These are phyloP conservation scores for Nycticryphes semicollaris DNA, from an alignment of 2,113 vertebrate species.

Conservation along the genomic window DNA sequence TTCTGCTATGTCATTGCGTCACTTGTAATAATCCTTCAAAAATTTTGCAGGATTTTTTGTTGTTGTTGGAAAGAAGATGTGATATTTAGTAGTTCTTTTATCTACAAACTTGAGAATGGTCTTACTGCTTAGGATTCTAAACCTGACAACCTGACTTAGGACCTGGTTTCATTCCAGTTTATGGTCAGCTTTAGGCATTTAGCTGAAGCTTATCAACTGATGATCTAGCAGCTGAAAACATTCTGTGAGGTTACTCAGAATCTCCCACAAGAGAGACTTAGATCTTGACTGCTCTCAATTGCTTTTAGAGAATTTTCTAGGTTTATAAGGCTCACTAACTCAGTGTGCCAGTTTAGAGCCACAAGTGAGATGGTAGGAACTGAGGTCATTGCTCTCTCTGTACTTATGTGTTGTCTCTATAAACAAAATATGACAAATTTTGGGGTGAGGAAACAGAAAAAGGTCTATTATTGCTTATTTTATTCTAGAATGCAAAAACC, in stretches of 20 bases:
- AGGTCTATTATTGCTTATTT: background rate
- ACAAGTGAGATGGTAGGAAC: background rate
- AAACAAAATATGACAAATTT: background rate
- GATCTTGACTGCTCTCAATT: background rate
- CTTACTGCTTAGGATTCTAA: background rate
- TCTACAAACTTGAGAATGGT: background rate
- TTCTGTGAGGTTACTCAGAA: background rate
- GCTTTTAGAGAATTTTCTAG: background rate
- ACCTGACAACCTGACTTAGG: background rate
- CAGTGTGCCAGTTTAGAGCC: background rate
- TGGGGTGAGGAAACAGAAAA: background rate
- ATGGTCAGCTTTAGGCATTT: background rate
- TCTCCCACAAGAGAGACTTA: fast-evolving
- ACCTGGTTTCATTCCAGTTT: background rate
- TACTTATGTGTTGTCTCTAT: background rate
- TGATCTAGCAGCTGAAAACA: background rate
- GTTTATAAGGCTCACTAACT: background rate
- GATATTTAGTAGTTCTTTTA: background rate
- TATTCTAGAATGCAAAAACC: background rate
- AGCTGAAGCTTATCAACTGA: background rate
- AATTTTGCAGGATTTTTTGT: background rate
- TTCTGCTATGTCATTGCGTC: background rate
- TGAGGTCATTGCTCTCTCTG: background rate
- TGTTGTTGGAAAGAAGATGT: background rate
- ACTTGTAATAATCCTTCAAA: background rate